A percentile compares a stretch with the other conserved stretches of the same genome.
Evolutionary conservation across 1,140 invertebrate genomes (phyloP).

Genomic region (Camponotus vicinus): DNA sequence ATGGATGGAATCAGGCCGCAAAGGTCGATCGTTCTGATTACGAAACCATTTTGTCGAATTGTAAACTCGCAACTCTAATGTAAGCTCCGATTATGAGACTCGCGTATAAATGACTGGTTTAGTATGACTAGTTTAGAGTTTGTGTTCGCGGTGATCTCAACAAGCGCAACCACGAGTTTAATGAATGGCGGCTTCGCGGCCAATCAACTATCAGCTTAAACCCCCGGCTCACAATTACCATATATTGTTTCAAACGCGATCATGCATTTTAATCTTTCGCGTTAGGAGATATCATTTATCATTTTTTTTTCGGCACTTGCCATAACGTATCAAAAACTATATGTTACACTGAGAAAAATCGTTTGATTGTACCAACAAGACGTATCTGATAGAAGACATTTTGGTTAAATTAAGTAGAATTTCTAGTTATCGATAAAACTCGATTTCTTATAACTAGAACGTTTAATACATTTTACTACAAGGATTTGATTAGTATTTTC

Average conservation of each 20-base stretch:
- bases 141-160: slow-evolving; percentile 40
- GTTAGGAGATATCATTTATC: neutral
- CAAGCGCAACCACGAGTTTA: slow-evolving; percentile 56
- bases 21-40: slow-evolving; percentile 59
- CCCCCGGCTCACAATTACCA: slow-evolving; percentile 49
- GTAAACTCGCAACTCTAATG: slow-evolving; percentile 69
- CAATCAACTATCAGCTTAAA: slow-evolving; percentile 60
- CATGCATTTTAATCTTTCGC: slow-evolving; percentile 47
- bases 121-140: slow-evolving; percentile 46
- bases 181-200: slow-evolving; percentile 72
- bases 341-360: too few species aligned
- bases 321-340: too few species aligned
- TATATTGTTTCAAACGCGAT: slow-evolving; percentile 56
- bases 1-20: slow-evolving; percentile 42
- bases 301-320: slow-evolving; percentile 1
- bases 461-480: too few species aligned
- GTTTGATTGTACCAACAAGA: too few species aligned
- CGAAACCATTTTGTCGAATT: slow-evolving; percentile 70
- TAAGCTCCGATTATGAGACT: slow-evolving; percentile 67
- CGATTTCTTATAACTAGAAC: too few species aligned
- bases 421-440: too few species aligned
- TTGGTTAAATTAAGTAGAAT: too few species aligned
- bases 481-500: too few species aligned
- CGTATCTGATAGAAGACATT: too few species aligned
- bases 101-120: slow-evolving; percentile 70